phyloP scores from a whole-genome alignment of 1,140 invertebrate species.

The Procambarus virginalis region DNA sequence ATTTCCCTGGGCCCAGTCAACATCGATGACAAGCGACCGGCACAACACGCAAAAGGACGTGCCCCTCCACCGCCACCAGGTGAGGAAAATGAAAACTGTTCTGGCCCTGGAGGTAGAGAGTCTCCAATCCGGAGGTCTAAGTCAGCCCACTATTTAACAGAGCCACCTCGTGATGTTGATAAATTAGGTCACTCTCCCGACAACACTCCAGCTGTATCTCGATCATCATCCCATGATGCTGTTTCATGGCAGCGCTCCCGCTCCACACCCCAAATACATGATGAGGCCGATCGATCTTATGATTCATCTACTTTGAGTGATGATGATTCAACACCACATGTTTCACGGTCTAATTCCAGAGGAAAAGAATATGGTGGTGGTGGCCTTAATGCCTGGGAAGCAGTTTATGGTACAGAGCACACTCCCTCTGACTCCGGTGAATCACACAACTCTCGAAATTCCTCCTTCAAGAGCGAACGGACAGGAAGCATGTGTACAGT shows the following conservation, averaged over 20 bases:
- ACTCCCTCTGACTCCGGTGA: constrained; percentile 73
- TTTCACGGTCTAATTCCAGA: constrained; percentile 76
- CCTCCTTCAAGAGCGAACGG: constrained; percentile 68
- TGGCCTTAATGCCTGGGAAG: constrained; percentile 60
- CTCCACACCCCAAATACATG: constrained; percentile 74
- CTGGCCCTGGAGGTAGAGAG: constrained; percentile 46
- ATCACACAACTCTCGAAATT: constrained; percentile 72
- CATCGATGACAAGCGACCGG: constrained; percentile 39
- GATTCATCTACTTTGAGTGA: constrained; percentile 77
- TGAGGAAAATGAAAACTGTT: constrained; percentile 53
- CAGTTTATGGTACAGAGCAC: constrained; percentile 51
- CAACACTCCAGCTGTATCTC: constrained; percentile 55
- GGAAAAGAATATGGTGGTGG: constrained; percentile 74
- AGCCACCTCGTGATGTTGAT: constrained; percentile 55
- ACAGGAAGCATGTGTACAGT: constrained; percentile 71
- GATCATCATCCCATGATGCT: constrained; percentile 63
- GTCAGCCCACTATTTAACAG: constrained; percentile 67
- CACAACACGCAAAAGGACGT: constrained; percentile 49
- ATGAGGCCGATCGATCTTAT: constrained; percentile 73
- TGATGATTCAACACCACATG: constrained; percentile 77
- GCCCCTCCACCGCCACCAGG: constrained; percentile 59
- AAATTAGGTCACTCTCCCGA: constrained; percentile 56
- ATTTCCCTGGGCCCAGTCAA: constrained; percentile 60
- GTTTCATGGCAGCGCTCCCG: constrained; percentile 71
- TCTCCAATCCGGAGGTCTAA: constrained; percentile 67